Base-by-base conservation (phyloP, 2,797 vertebrate species). In the Ceryle rudis region DNA sequence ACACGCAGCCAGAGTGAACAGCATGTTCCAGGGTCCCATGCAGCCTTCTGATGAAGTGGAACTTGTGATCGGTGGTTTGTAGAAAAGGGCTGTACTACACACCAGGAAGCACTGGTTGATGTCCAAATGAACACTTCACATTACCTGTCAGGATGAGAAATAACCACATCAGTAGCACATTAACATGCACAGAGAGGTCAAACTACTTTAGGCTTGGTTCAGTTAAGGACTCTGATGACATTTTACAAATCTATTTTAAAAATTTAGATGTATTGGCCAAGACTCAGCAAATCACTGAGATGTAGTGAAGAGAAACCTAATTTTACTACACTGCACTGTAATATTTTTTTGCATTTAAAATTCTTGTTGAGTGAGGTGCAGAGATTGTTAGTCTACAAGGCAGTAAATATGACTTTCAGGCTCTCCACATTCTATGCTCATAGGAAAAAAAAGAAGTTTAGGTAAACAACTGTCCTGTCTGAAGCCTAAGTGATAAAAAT, bases 71-170 rank as follows among this genome's bases (percentile, higher is more conserved):
- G 82, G 96, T 91, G 75, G 93, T 46, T 54, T 80, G 92, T 93
- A 86, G 91, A 75, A 91, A 94, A 94, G 97, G 94, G 96, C 81
- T 92, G 88, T 55, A 73, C 96, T 97, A 96, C 85, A 92, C 6
- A 1, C 93, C 93, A 93, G 96, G 96, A 95, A 97, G 94, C 52
- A 79, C 52, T 84, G 93, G 82, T 60, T 41, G 57, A 67, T 39
- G 47, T 54, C 86, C 85, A 66, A 91, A 55, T 47, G 83, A 92
- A 72, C 74, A 35, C 91, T 87, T 98, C 97, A 98, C 97, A 98
- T 98, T 85, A 97, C 98, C 98, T 98, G 96, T 20, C 7, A 28
- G 8, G 39, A 86, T 54, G 31, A 77, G 80, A 86, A 95, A 92
- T 3, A 83, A 9, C 33, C 25, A 14, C 1, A 20, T 90, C 87